Evolutionary conservation across 2,113 vertebrate genomes (phyloP), one percentile per base, ranked within the genome.

Genomic region (Pseudopipra pipra): DNA sequence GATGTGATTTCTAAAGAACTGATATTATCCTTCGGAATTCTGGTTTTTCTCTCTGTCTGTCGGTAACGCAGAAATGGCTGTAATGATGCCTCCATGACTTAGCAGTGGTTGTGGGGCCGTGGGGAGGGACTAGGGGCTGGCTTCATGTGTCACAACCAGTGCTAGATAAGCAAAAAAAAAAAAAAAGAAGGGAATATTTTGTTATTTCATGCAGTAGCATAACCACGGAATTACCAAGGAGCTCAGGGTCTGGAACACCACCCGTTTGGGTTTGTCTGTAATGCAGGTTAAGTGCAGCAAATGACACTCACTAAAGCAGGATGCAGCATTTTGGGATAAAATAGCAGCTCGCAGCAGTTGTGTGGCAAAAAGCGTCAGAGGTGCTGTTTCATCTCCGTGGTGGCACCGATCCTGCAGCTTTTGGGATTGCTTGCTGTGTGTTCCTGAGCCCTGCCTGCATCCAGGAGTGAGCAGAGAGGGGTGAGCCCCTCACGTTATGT

Each of bases 351-450:
- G 87, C 81, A 91, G 94, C 75, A 65, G 66, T 91, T 83, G 9
- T 22, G 35, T 78, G 80, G 61, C 54, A 76, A 23, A 68, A 76
- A 54, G 46, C 6, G 0, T 81, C 74, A 61, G 18, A 37, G 88
- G 76, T 84, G 76, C 93, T 88, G 83, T 90, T 95, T 96, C 90
- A 89, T 86, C 83, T 75, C 71, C 6, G 49, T 16, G 58, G 61
- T 84, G 76, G 73, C 24, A 13, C 6, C 12, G 52, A 81, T 96
- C 80, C 93, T 94, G 83, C 83, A 81, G 86, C 88, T 22, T 30
- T 44, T 41, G 43, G 30, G 71, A 41, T 41, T 41, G 39, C 39
- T 31, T 44, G 12, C 49, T 31, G n/a, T 27, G 59, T 4, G 5
- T 43, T 65, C 8, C 84, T 18, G 47, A 72, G 7, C 35, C n/a